phyloP scores from a whole-genome alignment of 2,113 vertebrate genomes.

The Amblyornis subalaris region DNA sequence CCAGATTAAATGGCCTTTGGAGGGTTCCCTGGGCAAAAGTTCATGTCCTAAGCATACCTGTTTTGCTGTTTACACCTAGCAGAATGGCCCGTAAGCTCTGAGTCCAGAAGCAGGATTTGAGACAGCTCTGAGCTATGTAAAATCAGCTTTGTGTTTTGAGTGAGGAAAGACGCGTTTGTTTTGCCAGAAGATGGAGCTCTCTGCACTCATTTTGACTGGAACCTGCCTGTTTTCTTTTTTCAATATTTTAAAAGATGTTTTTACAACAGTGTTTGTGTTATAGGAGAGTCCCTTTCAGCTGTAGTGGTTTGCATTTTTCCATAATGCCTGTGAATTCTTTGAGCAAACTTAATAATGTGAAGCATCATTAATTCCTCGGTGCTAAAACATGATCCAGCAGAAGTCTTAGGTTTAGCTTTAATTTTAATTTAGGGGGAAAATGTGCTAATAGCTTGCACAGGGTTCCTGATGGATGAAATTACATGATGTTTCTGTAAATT shows the following conservation, averaged over 20 bases:
- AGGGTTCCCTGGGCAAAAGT: not conserved
- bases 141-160: not conserved
- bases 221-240: not conserved
- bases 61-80: not conserved
- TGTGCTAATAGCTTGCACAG: not conserved
- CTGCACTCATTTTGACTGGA: not conserved
- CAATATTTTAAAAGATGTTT: not conserved
- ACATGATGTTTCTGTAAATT: not conserved
- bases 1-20: not conserved
- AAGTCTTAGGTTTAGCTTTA: not conserved
- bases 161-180: not conserved
- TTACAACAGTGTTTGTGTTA: not conserved
- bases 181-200: conserved; percentile 24
- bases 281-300: not conserved
- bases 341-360: not conserved
- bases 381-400: not conserved
- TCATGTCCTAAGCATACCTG: fast-evolving
- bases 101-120: not conserved
- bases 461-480: not conserved
- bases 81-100: not conserved
- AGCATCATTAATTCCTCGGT: not conserved
- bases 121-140: not conserved
- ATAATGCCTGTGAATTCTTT: not conserved
- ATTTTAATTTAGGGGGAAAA: not conserved
- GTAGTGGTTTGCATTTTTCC: not conserved